Conservation (phyloP, 2,113 vertebrate species). For the Rhinoptilus africanus region DNA sequence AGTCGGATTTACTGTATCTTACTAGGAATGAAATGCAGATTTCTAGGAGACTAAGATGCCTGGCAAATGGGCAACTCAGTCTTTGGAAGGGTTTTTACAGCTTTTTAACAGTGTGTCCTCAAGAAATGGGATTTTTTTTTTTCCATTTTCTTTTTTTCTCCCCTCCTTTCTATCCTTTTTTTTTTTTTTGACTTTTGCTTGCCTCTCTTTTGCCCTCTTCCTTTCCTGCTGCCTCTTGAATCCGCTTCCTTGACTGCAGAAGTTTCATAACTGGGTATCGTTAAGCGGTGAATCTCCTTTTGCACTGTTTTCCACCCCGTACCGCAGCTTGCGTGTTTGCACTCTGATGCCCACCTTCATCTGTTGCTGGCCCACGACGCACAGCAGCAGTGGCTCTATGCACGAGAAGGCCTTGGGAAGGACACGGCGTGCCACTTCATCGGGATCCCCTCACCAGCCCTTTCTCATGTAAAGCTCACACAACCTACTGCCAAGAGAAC, state of each 20-base stretch:
- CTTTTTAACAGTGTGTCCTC: background rate
- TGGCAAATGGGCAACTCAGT: background rate
- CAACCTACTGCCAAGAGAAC: background rate
- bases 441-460: background rate
- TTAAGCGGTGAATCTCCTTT: background rate
- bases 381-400: background rate
- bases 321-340: background rate
- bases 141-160: no score
- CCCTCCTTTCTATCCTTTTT: background rate
- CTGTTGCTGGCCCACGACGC: rapidly evolving
- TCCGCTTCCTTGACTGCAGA: background rate
- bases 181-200: background rate
- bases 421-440: background rate
- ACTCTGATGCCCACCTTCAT: background rate
- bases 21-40: background rate
- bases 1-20: background rate
- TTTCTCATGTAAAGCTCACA: background rate
- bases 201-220: background rate
- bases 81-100: background rate
- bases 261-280: rapidly evolving
- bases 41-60: background rate
- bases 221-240: background rate
- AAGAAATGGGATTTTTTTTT: background rate
- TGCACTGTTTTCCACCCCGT: background rate
- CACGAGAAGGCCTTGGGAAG: background rate